These are phyloP conservation scores for Timema podura DNA, from an alignment of 2,888 invertebrate genomes.

Conservation along the genomic window DNA sequence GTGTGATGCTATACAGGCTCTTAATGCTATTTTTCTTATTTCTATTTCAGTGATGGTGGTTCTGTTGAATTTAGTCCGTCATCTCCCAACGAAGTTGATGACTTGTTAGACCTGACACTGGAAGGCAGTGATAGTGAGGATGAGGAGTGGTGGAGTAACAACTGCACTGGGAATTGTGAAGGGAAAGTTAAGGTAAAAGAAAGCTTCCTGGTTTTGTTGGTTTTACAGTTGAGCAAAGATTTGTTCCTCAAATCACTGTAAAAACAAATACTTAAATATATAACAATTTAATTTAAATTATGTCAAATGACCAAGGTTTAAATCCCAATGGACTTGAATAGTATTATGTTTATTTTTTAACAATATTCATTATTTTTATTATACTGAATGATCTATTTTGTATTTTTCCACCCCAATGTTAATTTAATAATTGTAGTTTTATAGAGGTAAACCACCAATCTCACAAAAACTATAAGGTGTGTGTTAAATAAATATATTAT, in stretches of 20 bases:
- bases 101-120: constrained; percentile 33
- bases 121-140: constrained; percentile 41
- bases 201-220: neutral
- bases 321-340: no score
- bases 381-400: no score
- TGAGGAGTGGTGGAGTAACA: constrained; percentile 43
- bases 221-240: neutral
- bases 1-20: neutral
- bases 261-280: no score
- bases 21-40: neutral
- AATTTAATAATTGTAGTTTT: no score
- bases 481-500: no score
- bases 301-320: no score
- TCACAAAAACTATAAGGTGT: no score
- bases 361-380: no score
- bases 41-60: constrained; percentile 33
- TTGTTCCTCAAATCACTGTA: neutral
- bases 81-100: constrained; percentile 33
- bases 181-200: constrained; percentile 40
- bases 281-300: no score
- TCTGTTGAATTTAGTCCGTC: constrained; percentile 35
- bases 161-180: constrained; percentile 37
- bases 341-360: no score
- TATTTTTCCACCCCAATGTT: no score
- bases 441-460: no score